Evolutionary conservation across 2,888 invertebrate species (phyloP).

Genomic region (Boloria selene): DNA sequence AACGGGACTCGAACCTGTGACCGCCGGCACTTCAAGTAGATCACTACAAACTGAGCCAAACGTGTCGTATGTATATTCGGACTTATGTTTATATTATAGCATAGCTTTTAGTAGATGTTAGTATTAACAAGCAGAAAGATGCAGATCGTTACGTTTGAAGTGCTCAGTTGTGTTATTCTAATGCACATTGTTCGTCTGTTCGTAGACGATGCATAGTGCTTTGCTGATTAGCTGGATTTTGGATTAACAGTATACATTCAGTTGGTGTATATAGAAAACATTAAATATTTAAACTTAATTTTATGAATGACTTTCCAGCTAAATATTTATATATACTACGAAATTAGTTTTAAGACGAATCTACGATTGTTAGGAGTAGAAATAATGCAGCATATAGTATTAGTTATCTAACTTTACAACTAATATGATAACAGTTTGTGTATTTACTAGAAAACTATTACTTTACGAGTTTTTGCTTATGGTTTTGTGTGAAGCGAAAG

Average conservation of each 20-base stretch:
- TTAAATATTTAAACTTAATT: no score
- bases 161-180: slow-evolving; percentile 37
- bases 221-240: slow-evolving; percentile 21
- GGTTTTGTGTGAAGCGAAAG: no score
- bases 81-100: background rate
- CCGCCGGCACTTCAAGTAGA: no score
- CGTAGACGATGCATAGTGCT: slow-evolving; percentile 17
- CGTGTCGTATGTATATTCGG: no score
- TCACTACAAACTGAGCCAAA: no score
- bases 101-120: slow-evolving; percentile 1
- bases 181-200: slow-evolving; percentile 33
- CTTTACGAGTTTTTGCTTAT: no score
- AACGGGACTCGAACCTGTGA: no score
- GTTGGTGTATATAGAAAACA: background rate
- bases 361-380: no score
- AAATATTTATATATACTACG: background rate
- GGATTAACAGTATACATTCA: slow-evolving; percentile 2
- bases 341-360: background rate
- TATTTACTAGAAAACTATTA: background rate
- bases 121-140: slow-evolving; percentile 23
- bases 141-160: slow-evolving; percentile 35
- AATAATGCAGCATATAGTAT: no score
- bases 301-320: no score
- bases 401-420: no score
- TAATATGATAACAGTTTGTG: background rate